phyloP scores from a whole-genome alignment of 2,797 vertebrate species.

The Serranus cabrilla region DNA sequence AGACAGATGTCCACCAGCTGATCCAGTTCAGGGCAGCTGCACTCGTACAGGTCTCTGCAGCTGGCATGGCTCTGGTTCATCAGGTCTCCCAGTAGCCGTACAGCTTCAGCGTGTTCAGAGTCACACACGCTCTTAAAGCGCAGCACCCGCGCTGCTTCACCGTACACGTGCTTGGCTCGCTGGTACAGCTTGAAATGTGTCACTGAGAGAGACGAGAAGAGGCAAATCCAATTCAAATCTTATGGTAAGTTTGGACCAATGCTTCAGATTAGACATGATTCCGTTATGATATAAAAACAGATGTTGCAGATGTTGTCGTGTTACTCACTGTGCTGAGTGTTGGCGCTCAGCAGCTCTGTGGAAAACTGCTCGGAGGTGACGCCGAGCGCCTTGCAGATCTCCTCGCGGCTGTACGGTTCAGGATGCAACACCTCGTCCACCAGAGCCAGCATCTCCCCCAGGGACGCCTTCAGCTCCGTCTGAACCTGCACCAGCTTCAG shows the following conservation, averaged over 20 bases:
- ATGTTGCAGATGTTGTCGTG: neutral
- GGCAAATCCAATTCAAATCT: neutral
- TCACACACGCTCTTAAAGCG: constrained; percentile 91
- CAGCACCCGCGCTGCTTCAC: constrained; percentile 93
- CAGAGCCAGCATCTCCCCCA: constrained; percentile 92
- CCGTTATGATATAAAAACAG: neutral
- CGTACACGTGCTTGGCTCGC: constrained; percentile 95
- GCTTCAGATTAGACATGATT: neutral
- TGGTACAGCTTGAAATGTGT: constrained; percentile 92
- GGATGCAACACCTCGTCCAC: constrained; percentile 91
- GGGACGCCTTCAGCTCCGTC: constrained; percentile 83
- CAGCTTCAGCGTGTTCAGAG: constrained; percentile 80
- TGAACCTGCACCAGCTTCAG: constrained; percentile 92
- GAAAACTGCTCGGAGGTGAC: constrained; percentile 89
- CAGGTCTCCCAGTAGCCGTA: constrained; percentile 90
- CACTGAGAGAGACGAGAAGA: constrained; percentile 74
- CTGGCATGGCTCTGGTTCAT: constrained; percentile 97
- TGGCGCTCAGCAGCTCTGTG: constrained; percentile 88
- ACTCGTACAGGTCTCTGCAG: constrained; percentile 95
- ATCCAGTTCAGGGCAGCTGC: constrained; percentile 96
- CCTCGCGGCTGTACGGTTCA: constrained; percentile 91
- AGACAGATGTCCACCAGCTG: constrained; percentile 94
- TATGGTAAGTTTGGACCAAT: neutral
- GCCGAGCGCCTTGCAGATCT: constrained; percentile 91
- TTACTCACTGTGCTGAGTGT: constrained; percentile 91